Evolutionary conservation across 92 coral and sea anemone genomes (phyloP), one percentile per base, ranked within the genome.

Genomic region (Actinostola sp.): DNA sequence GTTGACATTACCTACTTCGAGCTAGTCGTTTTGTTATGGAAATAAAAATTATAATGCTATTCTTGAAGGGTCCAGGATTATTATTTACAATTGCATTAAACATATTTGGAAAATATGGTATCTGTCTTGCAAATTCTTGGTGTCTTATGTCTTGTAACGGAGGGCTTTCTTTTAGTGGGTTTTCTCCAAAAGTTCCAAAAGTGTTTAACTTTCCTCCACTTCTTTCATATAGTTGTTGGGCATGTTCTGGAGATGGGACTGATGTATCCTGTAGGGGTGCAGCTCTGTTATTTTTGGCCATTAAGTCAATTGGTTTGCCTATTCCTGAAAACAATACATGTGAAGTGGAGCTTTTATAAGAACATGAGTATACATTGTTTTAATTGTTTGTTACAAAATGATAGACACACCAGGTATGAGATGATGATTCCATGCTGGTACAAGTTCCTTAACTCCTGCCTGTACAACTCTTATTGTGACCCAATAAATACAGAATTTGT

Each of bases 401-500:
- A n/a, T n/a, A n/a, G n/a, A n/a, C n/a, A n/a, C 38, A 63, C 69
- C 69, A 35, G 69, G 69, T 7, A 63, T 63, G 38, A 11, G 10
- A 25, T 63, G 69, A 39, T 63, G 26, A 42, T 63, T 63, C 69
- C 69, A 63, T 38, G 69, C 16, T 5, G 69, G 50, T 11, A 63
- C 1, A 2, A 63, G 20, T 63, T 63, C 69, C 10, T 63, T 20
- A 21, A 63, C 51, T 23, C 69, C 69, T 38, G 69, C 69, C 51
- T 63, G 69, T 15, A 63, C 69, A 63, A 63, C 69, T 19, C 21
- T 17, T 11, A 39, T 63, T 38, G 86, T 51, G 73, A 81, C 52
- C 70, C 78, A 70, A 27, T 78, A 71, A 48, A 73, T 71, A 66
- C 76, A 82, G 56, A 73, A 82, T 76, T 74, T 82, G 76, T 45